These are phyloP conservation scores for Hormaphis cornu DNA, from an alignment of 1,140 invertebrate genomes.

Conservation along the genomic window DNA sequence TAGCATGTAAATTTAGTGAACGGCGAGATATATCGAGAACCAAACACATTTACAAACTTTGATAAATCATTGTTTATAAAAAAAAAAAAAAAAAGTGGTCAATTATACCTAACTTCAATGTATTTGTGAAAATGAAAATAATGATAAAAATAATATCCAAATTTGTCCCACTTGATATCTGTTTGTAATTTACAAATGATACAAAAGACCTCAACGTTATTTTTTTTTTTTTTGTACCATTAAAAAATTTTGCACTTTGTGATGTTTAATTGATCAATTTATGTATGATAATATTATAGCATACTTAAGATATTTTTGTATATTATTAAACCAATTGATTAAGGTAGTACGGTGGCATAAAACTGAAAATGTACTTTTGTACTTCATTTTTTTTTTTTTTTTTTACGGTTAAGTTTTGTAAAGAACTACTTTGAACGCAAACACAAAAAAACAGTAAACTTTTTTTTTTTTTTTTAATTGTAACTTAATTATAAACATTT, in stretches of 20 bases:
- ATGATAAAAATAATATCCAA: no score
- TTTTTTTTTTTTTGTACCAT: not conserved
- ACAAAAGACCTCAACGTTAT: not conserved
- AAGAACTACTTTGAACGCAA: not conserved
- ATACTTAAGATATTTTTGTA: constrained; percentile 15
- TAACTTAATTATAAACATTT: not conserved
- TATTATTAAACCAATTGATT: not conserved
- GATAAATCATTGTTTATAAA: not conserved
- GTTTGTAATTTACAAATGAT: no score
- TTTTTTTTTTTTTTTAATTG: not conserved
- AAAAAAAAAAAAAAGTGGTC: not conserved
- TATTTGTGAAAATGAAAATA: not conserved
- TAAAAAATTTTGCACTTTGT: not conserved
- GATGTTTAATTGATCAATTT: constrained; percentile 16
- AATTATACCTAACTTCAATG: constrained; percentile 1
- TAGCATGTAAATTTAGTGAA: not conserved
- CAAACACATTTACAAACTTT: not conserved
- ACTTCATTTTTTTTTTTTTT: not conserved
- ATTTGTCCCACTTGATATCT: constrained; percentile 2
- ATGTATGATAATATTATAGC: constrained; percentile 8
- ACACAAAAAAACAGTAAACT: not conserved
- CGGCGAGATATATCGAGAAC: not conserved
- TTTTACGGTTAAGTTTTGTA: constrained; percentile 7
- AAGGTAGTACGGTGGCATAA: not conserved
- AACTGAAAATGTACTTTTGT: not conserved